Evolutionary conservation across 2,797 vertebrate genomes (phyloP), one percentile per base, ranked within the genome.

Genomic region (Hydrophis major): DNA sequence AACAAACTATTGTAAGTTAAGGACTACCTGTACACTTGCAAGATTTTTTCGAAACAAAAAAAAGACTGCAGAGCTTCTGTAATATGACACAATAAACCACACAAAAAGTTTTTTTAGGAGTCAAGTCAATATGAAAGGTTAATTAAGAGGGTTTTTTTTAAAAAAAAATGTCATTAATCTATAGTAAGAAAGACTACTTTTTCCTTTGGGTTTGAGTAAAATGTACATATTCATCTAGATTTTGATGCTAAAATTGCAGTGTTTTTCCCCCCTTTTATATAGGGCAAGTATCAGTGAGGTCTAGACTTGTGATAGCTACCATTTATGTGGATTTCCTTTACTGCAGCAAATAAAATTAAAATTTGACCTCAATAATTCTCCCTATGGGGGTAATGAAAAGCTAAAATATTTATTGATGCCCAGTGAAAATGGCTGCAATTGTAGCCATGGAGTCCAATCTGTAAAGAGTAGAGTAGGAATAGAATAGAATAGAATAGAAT

Each of bases 391-490:
- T 86, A 66, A 0, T 90, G 61, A 59, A 88, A 50, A 91, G 89
- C 18, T 93, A 89, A 0, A 95, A 93, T 91, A 32, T 60, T 94
- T 93, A 92, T 94, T 95, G 96, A 92, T 93, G 59, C 13, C 93
- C 92, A 95, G 86, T 13, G 14, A 10, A 96, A 28, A 63, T 93
- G 69, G 90, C 91, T 87, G 61, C 28, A 95, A 89, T 16, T 89
- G 47, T 95, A 93, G 95, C 63, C n/a, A 93, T 42, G 37, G 90
- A 57, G 6, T 11, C 2, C 60, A 93, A 92, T 89, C 61, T 92
- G 95, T 95, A 83, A 61, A 60, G 2, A 60, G 22, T 60, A 8
- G 59, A 60, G 8, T 60, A 8, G 6, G 22, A 60, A 25, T 60
- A 0, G 59, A 60, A 10, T 61, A 2, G 60, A 61, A 25, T 60